phyloP scores from a whole-genome alignment of 2,888 invertebrate species.

The Sphaeridia pumilis region DNA sequence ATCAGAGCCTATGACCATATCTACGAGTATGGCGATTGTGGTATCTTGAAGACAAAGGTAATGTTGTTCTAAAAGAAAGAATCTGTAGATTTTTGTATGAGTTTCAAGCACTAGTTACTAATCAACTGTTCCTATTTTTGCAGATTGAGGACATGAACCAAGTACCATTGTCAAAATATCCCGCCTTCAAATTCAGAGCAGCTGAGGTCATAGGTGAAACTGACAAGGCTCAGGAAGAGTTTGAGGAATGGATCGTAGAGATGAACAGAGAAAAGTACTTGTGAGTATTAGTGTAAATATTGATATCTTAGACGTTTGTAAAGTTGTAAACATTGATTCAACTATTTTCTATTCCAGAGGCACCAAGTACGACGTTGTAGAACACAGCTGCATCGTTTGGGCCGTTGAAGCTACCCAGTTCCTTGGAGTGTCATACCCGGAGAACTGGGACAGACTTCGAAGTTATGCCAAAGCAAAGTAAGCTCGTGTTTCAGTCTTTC shows the following conservation, averaged over 20 bases:
- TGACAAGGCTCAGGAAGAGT: constrained; percentile 21
- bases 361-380: constrained; percentile 25
- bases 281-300: not conserved
- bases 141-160: not conserved
- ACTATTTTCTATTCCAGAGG: constrained; percentile 20
- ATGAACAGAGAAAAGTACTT: constrained; percentile 13
- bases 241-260: constrained; percentile 28
- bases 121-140: not conserved
- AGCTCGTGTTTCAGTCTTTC: too few relatives aligned
- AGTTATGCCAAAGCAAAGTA: constrained; percentile 9
- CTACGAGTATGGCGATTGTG: constrained; percentile 32
- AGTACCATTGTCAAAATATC: constrained; percentile 20
- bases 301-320: too few relatives aligned
- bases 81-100: too few relatives aligned
- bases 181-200: constrained; percentile 25
- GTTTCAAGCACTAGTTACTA: too few relatives aligned
- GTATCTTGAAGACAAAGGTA: constrained; percentile 19
- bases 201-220: constrained; percentile 26
- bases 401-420: constrained; percentile 26
- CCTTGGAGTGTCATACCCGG: constrained; percentile 25
- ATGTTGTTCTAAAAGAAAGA: too few relatives aligned
- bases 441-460: constrained; percentile 31
- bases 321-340: too few relatives aligned
- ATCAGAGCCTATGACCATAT: constrained; percentile 25
- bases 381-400: constrained; percentile 28